These are phyloP conservation scores for Gopherus flavomarginatus DNA, from an alignment of 2,113 vertebrate species.

Conservation along the genomic window DNA sequence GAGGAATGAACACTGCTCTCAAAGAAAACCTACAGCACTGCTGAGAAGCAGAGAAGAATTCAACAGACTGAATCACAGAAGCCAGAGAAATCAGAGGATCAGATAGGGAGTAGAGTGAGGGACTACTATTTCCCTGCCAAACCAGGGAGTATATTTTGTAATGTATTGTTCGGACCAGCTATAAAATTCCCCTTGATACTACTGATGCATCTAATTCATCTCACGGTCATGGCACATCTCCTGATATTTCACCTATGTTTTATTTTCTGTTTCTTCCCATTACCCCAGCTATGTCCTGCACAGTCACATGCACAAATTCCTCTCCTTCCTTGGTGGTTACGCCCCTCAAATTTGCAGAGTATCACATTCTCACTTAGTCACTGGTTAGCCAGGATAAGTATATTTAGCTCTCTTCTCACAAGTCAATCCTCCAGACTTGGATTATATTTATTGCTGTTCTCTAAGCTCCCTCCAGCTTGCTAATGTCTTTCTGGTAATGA, in stretches of 20 bases:
- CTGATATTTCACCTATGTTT: background rate
- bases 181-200: background rate
- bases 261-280: background rate
- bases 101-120: background rate
- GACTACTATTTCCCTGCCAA: background rate
- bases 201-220: background rate
- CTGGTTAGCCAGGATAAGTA: background rate
- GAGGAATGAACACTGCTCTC: background rate
- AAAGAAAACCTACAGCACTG: background rate
- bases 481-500: background rate
- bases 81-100: background rate
- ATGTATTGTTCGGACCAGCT: background rate
- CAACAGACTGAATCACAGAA: background rate
- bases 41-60: background rate
- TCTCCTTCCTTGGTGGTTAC: background rate
- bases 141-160: background rate
- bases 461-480: conserved; percentile 3
- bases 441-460: background rate
- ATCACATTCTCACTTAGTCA: background rate
- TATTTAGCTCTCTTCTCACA: background rate
- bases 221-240: background rate
- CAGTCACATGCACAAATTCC: background rate
- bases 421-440: background rate
- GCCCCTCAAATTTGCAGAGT: background rate
- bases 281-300: background rate